These are phyloP conservation scores for Aphis craccivora DNA, from an alignment of 1,140 invertebrate species.

Conservation along the genomic window DNA sequence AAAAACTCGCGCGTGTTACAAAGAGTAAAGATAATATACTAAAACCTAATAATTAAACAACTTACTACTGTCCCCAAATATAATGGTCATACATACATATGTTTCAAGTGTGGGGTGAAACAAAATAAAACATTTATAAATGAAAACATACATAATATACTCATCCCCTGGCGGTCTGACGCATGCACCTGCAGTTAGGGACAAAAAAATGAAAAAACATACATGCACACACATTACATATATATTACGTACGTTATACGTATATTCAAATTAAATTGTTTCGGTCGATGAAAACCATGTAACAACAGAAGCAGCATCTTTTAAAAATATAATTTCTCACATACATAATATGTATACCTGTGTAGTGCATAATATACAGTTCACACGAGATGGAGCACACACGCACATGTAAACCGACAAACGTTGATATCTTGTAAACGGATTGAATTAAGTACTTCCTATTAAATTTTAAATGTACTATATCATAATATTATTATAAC, in stretches of 20 bases:
- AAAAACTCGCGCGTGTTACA: neutral
- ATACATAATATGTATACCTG: neutral
- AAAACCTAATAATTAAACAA: conserved; percentile 8
- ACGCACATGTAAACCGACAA: neutral
- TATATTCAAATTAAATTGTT: neutral
- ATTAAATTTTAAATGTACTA: neutral
- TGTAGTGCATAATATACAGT: neutral
- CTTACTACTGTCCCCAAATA: neutral
- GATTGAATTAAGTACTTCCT: neutral
- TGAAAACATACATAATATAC: neutral
- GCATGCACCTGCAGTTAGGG: neutral
- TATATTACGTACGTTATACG: neutral
- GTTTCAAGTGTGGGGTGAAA: neutral
- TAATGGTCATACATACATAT: neutral
- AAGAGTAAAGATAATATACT: neutral
- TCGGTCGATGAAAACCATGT: neutral
- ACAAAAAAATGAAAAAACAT: neutral
- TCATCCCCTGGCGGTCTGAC: neutral
- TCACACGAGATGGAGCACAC: neutral
- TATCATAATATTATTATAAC: neutral
- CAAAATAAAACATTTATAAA: neutral
- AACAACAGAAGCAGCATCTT: neutral
- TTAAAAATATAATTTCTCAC: neutral
- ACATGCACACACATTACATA: neutral
- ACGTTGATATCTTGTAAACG: neutral